Conservation (phyloP, 2,888 invertebrate species). For the Penaeus monodon region DNA sequence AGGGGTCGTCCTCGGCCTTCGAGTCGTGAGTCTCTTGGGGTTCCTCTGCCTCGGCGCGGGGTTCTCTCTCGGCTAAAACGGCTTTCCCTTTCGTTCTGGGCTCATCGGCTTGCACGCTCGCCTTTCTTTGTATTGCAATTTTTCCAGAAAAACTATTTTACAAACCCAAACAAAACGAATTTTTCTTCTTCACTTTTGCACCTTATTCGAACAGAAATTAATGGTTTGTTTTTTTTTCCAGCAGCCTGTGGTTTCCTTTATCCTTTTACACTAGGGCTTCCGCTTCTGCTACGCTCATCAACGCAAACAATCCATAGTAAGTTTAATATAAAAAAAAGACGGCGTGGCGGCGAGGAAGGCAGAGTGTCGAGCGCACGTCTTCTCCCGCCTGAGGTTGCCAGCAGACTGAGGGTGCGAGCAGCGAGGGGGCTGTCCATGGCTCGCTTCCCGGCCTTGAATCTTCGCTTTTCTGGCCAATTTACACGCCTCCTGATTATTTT, state of each 20-base stretch:
- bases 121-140: too few relatives aligned
- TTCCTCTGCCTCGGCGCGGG: conserved; percentile 3
- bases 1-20: conserved; percentile 7
- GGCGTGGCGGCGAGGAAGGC: conserved; percentile 33
- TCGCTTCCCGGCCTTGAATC: conserved; percentile 31
- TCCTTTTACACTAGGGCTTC: background rate
- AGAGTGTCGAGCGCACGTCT: conserved; percentile 30
- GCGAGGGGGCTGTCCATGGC: conserved; percentile 19
- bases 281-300: conserved; percentile 14
- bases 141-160: too few relatives aligned
- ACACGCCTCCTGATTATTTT: background rate
- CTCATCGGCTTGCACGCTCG: too few relatives aligned
- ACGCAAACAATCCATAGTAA: conserved; percentile 53
- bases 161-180: too few relatives aligned
- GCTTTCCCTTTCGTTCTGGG: too few relatives aligned
- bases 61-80: background rate
- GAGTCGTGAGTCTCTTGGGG: background rate
- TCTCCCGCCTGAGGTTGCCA: conserved; percentile 48
- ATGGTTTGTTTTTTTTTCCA: background rate
- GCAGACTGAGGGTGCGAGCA: conserved; percentile 43
- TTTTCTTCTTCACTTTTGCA: too few relatives aligned
- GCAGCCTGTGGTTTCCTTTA: background rate
- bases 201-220: background rate
- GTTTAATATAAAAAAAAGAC: conserved; percentile 14
- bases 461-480: background rate